A percentile compares a stretch with the other conserved stretches of the same genome.
Conservation (phyloP, 2,888 invertebrate species). For the Drosophila suboccidentalis region DNA sequence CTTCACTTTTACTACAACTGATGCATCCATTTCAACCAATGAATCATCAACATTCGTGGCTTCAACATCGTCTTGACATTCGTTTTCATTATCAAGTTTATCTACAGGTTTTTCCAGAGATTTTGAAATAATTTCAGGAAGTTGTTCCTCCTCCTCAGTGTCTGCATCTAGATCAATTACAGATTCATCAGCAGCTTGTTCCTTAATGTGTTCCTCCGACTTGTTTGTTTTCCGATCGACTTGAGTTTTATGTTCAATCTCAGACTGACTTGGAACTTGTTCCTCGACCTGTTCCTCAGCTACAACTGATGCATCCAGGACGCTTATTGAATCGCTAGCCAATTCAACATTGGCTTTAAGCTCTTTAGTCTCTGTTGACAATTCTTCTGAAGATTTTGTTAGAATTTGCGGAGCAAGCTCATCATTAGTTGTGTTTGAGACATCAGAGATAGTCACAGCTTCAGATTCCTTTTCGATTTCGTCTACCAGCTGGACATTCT, state of each 20-base stretch:
- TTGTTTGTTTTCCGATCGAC: background rate
- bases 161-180: background rate
- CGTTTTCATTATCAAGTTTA: background rate
- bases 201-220: background rate
- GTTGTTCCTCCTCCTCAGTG: background rate
- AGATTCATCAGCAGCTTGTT: background rate
- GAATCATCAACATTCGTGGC: background rate
- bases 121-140: background rate
- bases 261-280: background rate
- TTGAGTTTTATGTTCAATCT: background rate
- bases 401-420: background rate
- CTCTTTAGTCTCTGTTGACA: background rate
- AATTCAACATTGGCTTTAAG: background rate
- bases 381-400: slow-evolving; percentile 2
- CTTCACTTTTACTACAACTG: background rate
- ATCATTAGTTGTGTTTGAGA: background rate
- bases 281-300: background rate
- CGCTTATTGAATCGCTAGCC: background rate
- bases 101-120: background rate
- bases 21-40: background rate
- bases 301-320: slow-evolving; percentile 11
- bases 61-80: background rate
- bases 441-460: background rate
- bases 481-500: slow-evolving; percentile 1
- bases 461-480: background rate